Base-by-base conservation (phyloP, 2,113 vertebrate genomes). In the Hoplias malabaricus region DNA sequence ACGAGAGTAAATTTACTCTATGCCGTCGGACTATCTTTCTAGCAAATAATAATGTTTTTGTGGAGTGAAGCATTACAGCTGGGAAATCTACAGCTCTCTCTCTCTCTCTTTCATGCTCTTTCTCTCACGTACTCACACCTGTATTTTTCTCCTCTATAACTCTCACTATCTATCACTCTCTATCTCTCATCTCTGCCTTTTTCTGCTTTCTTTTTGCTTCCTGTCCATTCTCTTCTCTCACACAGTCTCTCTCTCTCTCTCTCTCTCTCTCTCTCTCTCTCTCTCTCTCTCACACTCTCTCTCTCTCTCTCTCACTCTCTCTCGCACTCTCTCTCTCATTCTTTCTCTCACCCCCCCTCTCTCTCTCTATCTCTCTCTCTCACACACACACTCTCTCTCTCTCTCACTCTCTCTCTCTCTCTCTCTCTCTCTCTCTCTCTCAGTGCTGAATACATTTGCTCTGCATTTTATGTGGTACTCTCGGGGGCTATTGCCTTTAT, bases 401-500 rank as follows among this genome's bases (percentile, higher is more conserved):
- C n/a, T n/a, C n/a, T n/a, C n/a, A n/a, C n/a, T 12, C 2, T 21
- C 29, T 31, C 50, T 21, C 40, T 62, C 29, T 50, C 31, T 59
- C 27, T 38, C 29, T 74, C 65, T n/a, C 61, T 65, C 31, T 25
- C 57, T 78, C 73, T 59, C 25, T 81, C 62, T 54, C 42, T 53
- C 65, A n/a, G 62, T 80, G 50, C 73, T 80, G 66, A 54, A 78
- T 70, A 42, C 63, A 54, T 46, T 50, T 40, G 82, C 80, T 86
- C 83, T 85, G 80, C 70, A 40, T 85, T 82, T 80, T 80, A 85
- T 83, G 67, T 78, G 2, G 36, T 75, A 78, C 80, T 81, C 81
- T 77, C 42, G 43, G 75, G 86, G 76, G 74, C 66, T 73, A 77
- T 86, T 78, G 82, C 73, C 71, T 86, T 75, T 86, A 88, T 87